These are phyloP conservation scores for Pogonophryne albipinna DNA, from an alignment of 2,797 vertebrate genomes.

Conservation along the genomic window DNA sequence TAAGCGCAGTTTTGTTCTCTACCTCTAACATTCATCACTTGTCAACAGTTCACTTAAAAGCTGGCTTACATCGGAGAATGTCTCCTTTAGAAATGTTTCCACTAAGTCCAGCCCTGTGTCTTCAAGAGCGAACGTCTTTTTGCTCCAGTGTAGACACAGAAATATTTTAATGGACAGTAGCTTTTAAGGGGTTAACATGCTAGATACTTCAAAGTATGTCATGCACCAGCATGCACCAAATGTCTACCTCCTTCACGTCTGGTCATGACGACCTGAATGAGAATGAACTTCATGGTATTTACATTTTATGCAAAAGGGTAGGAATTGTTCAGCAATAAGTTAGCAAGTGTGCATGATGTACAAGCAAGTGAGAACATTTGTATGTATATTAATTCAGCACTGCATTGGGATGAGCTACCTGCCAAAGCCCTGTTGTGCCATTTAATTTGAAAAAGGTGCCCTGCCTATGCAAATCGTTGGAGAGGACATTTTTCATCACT, in stretches of 20 bases:
- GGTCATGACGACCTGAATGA: neutral
- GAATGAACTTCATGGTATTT: slow-evolving; percentile 15
- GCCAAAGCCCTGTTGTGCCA: slow-evolving; percentile 40
- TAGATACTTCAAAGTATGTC: neutral
- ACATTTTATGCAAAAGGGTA: slow-evolving; percentile 23
- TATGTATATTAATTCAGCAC: slow-evolving; percentile 43
- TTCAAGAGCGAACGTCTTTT: neutral
- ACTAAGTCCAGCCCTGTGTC: slow-evolving; percentile 12
- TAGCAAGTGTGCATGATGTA: slow-evolving; percentile 11
- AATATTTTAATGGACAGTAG: neutral
- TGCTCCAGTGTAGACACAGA: neutral
- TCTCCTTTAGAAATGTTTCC: slow-evolving; percentile 21
- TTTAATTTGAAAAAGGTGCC: slow-evolving; percentile 40
- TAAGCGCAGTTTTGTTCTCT: slow-evolving; percentile 20
- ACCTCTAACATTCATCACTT: slow-evolving; percentile 28
- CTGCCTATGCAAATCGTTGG: slow-evolving; percentile 35
- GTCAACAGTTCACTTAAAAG: slow-evolving; percentile 25
- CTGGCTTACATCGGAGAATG: neutral
- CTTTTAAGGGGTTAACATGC: slow-evolving; percentile 5
- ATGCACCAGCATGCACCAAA: slow-evolving; percentile 21
- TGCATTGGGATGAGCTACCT: slow-evolving; percentile 24
- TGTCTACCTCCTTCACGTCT: slow-evolving; percentile 1
- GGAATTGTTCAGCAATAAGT: slow-evolving; percentile 22
- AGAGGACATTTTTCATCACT: slow-evolving; percentile 44
- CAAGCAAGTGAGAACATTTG: slow-evolving; percentile 39